phyloP scores from a whole-genome alignment of 2,888 invertebrate genomes.

The Malachius bipustulatus region DNA sequence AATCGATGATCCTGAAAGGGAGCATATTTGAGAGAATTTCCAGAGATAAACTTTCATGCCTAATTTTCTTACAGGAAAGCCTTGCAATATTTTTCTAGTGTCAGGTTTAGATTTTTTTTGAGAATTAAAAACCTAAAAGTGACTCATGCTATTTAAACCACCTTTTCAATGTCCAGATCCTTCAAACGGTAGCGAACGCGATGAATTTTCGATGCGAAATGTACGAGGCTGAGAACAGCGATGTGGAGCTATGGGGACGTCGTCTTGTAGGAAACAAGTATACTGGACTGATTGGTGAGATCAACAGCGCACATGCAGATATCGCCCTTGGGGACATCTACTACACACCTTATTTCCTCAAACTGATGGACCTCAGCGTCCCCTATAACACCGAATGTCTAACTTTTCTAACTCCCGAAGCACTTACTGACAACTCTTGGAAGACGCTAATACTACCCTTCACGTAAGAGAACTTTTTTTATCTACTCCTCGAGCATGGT shows the following conservation, averaged over 20 bases:
- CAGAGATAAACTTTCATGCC: no score
- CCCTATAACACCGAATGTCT: conserved; percentile 76
- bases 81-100: no score
- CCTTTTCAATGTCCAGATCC: conserved; percentile 43
- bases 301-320: conserved; percentile 54
- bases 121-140: no score
- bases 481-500: neutral
- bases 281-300: conserved; percentile 63
- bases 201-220: conserved; percentile 61
- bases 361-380: conserved; percentile 58
- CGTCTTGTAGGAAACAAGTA: conserved; percentile 50
- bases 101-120: no score
- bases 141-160: no score
- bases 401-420: conserved; percentile 74
- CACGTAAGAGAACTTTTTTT: conserved; percentile 41
- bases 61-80: no score
- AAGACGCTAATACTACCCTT: conserved; percentile 71
- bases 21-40: no score
- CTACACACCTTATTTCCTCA: conserved; percentile 55
- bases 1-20: no score
- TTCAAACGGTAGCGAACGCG: conserved; percentile 50
- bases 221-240: conserved; percentile 52
- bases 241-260: conserved; percentile 56
- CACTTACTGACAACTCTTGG: conserved; percentile 72
- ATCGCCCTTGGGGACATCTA: conserved; percentile 68